Evolutionary conservation across 2,113 vertebrate genomes (phyloP), one percentile per base, ranked within the genome.

Genomic region (Camelus dromedarius): DNA sequence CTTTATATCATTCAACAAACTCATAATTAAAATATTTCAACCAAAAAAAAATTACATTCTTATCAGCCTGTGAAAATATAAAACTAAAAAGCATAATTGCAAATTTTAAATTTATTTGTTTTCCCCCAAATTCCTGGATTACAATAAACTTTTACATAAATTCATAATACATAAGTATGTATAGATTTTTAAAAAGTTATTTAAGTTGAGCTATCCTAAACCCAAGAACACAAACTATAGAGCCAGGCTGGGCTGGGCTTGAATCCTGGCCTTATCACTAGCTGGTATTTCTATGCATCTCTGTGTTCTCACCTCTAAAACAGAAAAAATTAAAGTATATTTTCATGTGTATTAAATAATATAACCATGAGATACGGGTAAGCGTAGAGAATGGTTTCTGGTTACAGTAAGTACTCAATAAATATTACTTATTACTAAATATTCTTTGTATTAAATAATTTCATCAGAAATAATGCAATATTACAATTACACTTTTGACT

Each of bases 11-110:
- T 86, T 96, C 46, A 94, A 95, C 7, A 94, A 95, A 73, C 35
- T 93, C n/a, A 72, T 54, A 94, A 60, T 56, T 82, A 90, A 96
- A 95, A 73, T 91, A 96, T 30, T 89, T 88, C 12, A 67, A 85
- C 38, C 52, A 9, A 95, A 83, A 89, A 7, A 93, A 92, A 94
- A 64, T 58, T 85, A 83, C 4, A 66, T 50, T 95, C 30, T 92
- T 96, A 11, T 84, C 30, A 77, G 28, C 38, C 75, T 95, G 11
- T 84, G 5, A 92, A 93, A 92, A 95, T 26, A 81, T 0, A 89
- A 86, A 73, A 89, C 30, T 89, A 64, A 86, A 85, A 93, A 88
- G 67, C 28, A 1, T 62, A 80, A 52, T 16, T 46, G 24, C 7
- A 83, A 95, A 70, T 62, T 76, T 93, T 66, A 73, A 90, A 38